phyloP scores from a whole-genome alignment of 2,113 vertebrate species.

The Synchiropus splendidus region DNA sequence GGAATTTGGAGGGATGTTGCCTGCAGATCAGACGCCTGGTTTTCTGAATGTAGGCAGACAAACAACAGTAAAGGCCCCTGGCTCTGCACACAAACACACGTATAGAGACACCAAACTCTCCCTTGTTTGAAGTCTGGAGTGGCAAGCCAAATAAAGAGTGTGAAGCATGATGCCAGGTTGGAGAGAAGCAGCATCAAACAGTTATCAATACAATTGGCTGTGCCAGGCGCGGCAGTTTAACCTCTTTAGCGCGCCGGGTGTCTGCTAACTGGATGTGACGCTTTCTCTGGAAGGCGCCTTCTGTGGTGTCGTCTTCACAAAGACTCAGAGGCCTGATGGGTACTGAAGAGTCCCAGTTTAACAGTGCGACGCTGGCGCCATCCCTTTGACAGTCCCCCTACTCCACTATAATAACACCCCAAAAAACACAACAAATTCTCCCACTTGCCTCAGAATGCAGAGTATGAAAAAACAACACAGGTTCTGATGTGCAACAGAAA shows the following conservation, averaged over 20 bases:
- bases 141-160: conserved; percentile 58
- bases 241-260: conserved; percentile 60
- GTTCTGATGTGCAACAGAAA: conserved; percentile 56
- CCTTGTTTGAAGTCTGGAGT: conserved; percentile 64
- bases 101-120: conserved; percentile 36
- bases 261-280: conserved; percentile 65
- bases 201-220: conserved; percentile 68
- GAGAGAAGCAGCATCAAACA: conserved; percentile 61
- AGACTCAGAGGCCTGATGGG: conserved; percentile 56
- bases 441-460: conserved; percentile 45
- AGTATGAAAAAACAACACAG: conserved; percentile 14
- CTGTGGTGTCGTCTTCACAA: conserved; percentile 60
- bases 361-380: conserved; percentile 23
- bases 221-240: conserved; percentile 70
- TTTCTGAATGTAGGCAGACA: conserved; percentile 57
- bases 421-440: conserved; percentile 57
- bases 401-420: conserved; percentile 37
- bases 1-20: conserved; percentile 57
- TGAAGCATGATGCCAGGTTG: conserved; percentile 54
- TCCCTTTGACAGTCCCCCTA: conserved; percentile 54
- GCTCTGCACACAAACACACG: conserved; percentile 23
- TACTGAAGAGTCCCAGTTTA: conserved; percentile 57
- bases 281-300: conserved; percentile 46
- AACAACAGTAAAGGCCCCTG: conserved; percentile 53
- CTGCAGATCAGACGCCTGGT: conserved; percentile 63